Conservation (phyloP, 2,888 invertebrate genomes). For the Chymomyza caudatula region DNA sequence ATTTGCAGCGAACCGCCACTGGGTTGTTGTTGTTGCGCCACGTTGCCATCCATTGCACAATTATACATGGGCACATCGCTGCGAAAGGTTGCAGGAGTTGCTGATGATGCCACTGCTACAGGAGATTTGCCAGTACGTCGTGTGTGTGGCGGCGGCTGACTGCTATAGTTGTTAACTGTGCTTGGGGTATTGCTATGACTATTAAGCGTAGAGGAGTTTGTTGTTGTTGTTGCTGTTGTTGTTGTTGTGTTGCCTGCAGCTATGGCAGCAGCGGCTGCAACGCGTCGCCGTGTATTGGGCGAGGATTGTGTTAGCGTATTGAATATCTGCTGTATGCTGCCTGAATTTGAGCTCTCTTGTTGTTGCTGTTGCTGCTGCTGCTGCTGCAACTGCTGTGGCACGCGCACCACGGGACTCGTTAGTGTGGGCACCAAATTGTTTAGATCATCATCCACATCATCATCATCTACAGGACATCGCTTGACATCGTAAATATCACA, state of each 20-base stretch:
- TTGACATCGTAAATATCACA: slow-evolving; percentile 54
- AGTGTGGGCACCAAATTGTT: slow-evolving; percentile 57
- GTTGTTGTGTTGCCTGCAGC: slow-evolving; percentile 20
- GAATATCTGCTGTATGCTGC: slow-evolving; percentile 61
- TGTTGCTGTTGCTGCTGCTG: slow-evolving; percentile 20
- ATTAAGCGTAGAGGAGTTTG: slow-evolving; percentile 66
- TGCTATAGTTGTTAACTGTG: slow-evolving; percentile 38
- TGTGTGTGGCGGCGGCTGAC: slow-evolving; percentile 15
- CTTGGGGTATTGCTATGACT: slow-evolving; percentile 57
- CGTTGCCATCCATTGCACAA: slow-evolving; percentile 74
- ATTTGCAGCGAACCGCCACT: slow-evolving; percentile 55
- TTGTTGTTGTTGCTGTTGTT: slow-evolving; percentile 39
- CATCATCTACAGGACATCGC: slow-evolving; percentile 26
- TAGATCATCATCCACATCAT: slow-evolving; percentile 58
- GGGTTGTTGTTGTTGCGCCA: slow-evolving; percentile 22
- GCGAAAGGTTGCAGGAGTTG: slow-evolving; percentile 59
- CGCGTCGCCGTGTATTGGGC: slow-evolving; percentile 38
- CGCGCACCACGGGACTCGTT: slow-evolving; percentile 57
- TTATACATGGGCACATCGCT: slow-evolving; percentile 77
- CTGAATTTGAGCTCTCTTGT: slow-evolving; percentile 1
- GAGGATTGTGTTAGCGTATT: slow-evolving; percentile 55
- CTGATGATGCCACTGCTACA: slow-evolving; percentile 11
- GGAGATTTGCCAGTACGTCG: slow-evolving; percentile 2
- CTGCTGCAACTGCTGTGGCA: slow-evolving; percentile 22
- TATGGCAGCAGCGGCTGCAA: slow-evolving; percentile 31